Percentiles rank a stretch among this genome's conserved stretches.
Evolutionary conservation across 2,888 invertebrate genomes (phyloP).

Genomic region (Torymus texanus): DNA sequence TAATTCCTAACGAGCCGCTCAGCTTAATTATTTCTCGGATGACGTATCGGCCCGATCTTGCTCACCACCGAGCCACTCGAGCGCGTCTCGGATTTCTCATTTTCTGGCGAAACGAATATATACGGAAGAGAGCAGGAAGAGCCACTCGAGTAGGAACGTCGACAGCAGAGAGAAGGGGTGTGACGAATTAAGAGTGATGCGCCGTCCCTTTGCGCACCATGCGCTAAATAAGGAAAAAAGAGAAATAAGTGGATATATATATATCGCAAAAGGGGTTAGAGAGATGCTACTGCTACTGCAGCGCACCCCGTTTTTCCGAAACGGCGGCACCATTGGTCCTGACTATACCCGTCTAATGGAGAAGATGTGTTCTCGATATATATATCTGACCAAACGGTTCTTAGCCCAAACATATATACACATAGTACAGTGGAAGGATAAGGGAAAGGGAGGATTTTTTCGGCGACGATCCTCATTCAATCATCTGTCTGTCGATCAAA

Average conservation of each 20-base stretch:
- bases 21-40: conserved; percentile 35
- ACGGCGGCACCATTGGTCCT: conserved; percentile 55
- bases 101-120: not conserved
- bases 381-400: not conserved
- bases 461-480: too few species aligned
- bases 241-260: not conserved
- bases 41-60: conserved; percentile 14
- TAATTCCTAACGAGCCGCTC: conserved; percentile 2
- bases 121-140: conserved; percentile 23
- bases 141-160: conserved; percentile 20
- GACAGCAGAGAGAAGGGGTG: conserved; percentile 27
- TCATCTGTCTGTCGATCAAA: too few species aligned
- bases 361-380: conserved; percentile 59
- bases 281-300: not conserved
- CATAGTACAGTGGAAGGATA: too few species aligned
- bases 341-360: conserved; percentile 61
- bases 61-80: not conserved
- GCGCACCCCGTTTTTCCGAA: conserved; percentile 36
- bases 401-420: not conserved
- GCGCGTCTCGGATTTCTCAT: conserved; percentile 36
- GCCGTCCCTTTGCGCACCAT: conserved; percentile 13
- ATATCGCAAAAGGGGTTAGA: conserved; percentile 28
- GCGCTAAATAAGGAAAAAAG: conserved; percentile 35
- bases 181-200: conserved; percentile 61
- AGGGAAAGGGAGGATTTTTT: too few species aligned